phyloP scores from a whole-genome alignment of 37 sponge, comb jelly and placozoan species.

The Geodia barretti region DNA sequence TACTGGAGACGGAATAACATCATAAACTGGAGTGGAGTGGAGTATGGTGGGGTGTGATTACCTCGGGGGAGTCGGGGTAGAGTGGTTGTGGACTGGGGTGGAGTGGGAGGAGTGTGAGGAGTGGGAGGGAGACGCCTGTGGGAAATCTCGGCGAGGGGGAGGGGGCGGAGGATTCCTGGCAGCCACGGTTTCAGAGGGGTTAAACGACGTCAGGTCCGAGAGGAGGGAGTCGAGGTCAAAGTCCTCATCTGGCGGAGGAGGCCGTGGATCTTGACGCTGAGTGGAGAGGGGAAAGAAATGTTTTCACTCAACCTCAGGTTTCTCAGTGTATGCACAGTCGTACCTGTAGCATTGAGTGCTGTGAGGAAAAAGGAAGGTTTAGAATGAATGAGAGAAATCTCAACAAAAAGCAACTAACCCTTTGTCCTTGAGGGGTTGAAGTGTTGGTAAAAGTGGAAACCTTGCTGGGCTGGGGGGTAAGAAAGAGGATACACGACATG shows the following conservation, averaged over 20 bases:
- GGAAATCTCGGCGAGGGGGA: neutral
- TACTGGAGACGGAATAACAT: neutral
- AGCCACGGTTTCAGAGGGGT: slow-evolving; percentile 60
- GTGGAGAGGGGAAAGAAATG: too few species aligned
- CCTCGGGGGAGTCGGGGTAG: slow-evolving; percentile 14
- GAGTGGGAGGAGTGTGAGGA: slow-evolving; percentile 16
- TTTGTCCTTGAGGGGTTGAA: neutral
- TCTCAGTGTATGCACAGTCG: too few species aligned
- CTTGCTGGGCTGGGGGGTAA: neutral
- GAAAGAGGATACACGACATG: neutral
- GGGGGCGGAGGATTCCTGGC: slow-evolving; percentile 8
- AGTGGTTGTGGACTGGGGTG: slow-evolving; percentile 21
- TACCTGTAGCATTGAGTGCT: neutral
- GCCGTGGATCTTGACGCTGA: neutral
- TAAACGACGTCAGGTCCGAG: slow-evolving; percentile 66
- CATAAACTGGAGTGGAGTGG: too few species aligned
- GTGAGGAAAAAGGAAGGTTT: neutral
- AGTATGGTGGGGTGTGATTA: neutral
- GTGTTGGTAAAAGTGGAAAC: neutral
- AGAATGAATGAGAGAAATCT: neutral
- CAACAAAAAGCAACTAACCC: neutral
- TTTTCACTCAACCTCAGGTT: too few species aligned
- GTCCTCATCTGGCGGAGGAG: slow-evolving; percentile 25
- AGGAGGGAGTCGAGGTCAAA: slow-evolving; percentile 80
- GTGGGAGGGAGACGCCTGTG: neutral